A percentile compares a stretch with the other conserved stretches of the same genome.
Conservation (phyloP, 2,888 invertebrate species). For the Iselma pallidipennis region DNA sequence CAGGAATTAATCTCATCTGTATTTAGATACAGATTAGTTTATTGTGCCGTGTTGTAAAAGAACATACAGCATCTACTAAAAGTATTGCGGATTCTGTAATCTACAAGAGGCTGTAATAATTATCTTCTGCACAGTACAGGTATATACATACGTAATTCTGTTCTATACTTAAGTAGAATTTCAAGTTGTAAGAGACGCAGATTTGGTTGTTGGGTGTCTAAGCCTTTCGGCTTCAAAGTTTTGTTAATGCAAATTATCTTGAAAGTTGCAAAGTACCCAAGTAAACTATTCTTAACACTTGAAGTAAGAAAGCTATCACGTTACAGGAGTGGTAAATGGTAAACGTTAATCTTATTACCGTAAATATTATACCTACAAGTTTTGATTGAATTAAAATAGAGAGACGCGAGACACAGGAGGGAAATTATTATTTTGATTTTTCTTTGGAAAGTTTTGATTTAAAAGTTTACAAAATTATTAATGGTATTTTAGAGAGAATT, state of each 20-base stretch:
- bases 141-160: not conserved
- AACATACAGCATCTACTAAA: too few species aligned
- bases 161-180: not conserved
- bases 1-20: too few species aligned
- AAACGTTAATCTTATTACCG: not conserved
- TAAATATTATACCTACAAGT: not conserved
- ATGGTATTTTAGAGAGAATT: conserved; percentile 7
- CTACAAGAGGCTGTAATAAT: not conserved
- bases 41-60: too few species aligned
- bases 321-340: not conserved
- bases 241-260: conserved; percentile 6
- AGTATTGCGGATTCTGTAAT: not conserved
- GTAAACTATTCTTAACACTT: conserved; percentile 9
- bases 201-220: not conserved
- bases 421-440: too few species aligned
- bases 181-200: not conserved
- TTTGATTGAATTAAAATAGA: not conserved
- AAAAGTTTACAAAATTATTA: conserved; percentile 1
- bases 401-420: too few species aligned
- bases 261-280: conserved; percentile 1
- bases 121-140: not conserved
- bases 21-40: too few species aligned
- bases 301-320: conserved; percentile 6
- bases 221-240: not conserved
- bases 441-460: not conserved